phyloP scores from a whole-genome alignment of 2,797 vertebrate species.

The Xiphorhynchus erythropygius region DNA sequence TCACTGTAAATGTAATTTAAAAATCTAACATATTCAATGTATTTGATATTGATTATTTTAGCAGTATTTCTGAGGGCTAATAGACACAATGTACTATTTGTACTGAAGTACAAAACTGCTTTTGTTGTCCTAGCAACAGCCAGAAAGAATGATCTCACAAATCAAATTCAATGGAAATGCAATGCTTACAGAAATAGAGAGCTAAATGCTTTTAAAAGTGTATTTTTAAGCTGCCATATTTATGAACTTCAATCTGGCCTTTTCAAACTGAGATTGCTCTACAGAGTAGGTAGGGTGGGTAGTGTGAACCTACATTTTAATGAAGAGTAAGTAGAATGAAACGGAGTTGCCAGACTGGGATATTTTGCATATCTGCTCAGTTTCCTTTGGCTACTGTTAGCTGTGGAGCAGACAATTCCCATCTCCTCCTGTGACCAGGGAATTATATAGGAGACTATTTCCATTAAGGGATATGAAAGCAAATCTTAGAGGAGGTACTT shows the following conservation, averaged over 20 bases:
- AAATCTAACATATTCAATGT: constrained; percentile 74
- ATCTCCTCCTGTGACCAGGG: not conserved
- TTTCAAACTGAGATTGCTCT: not conserved
- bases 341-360: not conserved
- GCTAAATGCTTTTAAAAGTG: constrained; percentile 19
- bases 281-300: not conserved
- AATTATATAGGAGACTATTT: not conserved
- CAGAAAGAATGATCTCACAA: constrained; percentile 46
- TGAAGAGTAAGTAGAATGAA: not conserved
- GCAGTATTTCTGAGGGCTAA: constrained; percentile 71
- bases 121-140: constrained; percentile 80
- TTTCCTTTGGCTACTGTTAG: not conserved
- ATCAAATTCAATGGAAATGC: constrained; percentile 64
- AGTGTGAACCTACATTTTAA: not conserved
- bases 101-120: constrained; percentile 14
- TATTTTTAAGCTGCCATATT: not conserved
- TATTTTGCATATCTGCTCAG: not conserved
- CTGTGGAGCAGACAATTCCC: not conserved
- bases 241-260: not conserved
- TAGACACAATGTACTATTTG: constrained; percentile 45
- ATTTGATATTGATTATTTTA: constrained; percentile 76
- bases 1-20: constrained; percentile 73
- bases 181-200: constrained; percentile 53
- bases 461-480: not conserved
- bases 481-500: not conserved